Conservation (phyloP, 2,888 invertebrate species). For the Eilema caniola region DNA sequence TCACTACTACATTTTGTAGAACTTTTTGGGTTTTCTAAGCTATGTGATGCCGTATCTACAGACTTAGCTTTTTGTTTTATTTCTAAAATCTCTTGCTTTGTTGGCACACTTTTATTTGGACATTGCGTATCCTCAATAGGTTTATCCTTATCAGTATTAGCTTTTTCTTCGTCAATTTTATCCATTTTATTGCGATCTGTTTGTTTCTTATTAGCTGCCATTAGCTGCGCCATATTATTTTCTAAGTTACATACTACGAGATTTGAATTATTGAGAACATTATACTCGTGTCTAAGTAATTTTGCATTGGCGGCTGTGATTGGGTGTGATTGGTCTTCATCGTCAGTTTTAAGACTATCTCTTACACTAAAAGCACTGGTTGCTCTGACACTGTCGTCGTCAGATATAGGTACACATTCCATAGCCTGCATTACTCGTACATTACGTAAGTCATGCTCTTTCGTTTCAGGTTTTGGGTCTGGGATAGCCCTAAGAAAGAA, state of each 20-base stretch:
- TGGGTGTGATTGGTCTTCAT: conserved; percentile 81
- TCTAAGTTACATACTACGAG: conserved; percentile 82
- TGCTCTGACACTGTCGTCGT: conserved; percentile 83
- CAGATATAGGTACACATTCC: conserved; percentile 82
- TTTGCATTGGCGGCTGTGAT: conserved; percentile 82
- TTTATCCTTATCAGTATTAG: conserved; percentile 64
- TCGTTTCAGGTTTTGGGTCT: conserved; percentile 66
- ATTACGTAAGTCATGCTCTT: conserved; percentile 78
- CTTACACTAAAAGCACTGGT: conserved; percentile 83
- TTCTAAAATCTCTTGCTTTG: conserved; percentile 56
- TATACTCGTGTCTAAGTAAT: conserved; percentile 80
- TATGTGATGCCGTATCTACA: conserved; percentile 80
- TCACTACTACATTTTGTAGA: conserved; percentile 79
- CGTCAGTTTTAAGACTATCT: conserved; percentile 84
- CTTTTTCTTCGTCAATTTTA: conserved; percentile 80
- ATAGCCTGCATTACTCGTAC: conserved; percentile 74
- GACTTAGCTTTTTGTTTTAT: conserved; percentile 71
- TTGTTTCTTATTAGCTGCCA: conserved; percentile 75
- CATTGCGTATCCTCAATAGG: conserved; percentile 45
- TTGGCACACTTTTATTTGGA: conserved; percentile 39
- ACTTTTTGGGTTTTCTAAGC: conserved; percentile 79
- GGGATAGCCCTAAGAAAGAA: conserved; percentile 58
- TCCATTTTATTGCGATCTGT: conserved; percentile 77
- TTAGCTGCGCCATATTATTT: conserved; percentile 82
- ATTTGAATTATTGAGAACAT: conserved; percentile 82